Evolutionary conservation across 2,113 vertebrate species (phyloP), one percentile per base, ranked within the genome.

Genomic region (Rynchops niger): DNA sequence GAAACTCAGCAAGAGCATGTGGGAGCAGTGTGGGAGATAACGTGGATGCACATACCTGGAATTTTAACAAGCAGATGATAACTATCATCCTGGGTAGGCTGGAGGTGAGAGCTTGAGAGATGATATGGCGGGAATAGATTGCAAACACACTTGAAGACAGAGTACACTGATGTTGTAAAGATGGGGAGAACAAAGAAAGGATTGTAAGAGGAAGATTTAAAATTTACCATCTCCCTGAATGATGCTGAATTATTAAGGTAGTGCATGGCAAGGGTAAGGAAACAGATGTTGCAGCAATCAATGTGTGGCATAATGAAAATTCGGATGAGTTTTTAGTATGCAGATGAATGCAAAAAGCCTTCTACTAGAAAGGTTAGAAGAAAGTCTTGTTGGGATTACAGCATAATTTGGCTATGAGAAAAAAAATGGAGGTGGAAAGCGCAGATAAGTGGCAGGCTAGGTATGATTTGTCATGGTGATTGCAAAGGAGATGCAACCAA

Each of bases 381-480:
- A 76, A 81, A 93, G 12, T 61, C 82, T 82, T 93, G 73, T 77
- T 82, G 96, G 25, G 66, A 86, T 93, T 85, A 53, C 4, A 22
- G 92, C 71, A 56, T 93, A 82, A 87, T 96, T 90, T 96, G 85
- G 74, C 74, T 90, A 53, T 53, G 62, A 87, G 73, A 76, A 82
- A 93, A 91, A 84, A 90, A 85, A 88, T 88, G 74, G 85, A 96
- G 70, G 53, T 94, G 62, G 66, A 87, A 90, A 82, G 71, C 61
- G 25, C 78, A 94, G 50, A 53, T 76, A 91, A 82, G 85, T 73
- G 53, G 45, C 62, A 95, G 78, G 78, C 87, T 87, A 55, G 87
- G 69, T 91, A 66, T 42, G 71, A 86, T 90, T 93, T 94, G 58
- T 93, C 84, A 82, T 3, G 13, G 49, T 92, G 93, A 95, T 30